Conservation (phyloP, 2,888 invertebrate species). For the Metopia argyrocephala region DNA sequence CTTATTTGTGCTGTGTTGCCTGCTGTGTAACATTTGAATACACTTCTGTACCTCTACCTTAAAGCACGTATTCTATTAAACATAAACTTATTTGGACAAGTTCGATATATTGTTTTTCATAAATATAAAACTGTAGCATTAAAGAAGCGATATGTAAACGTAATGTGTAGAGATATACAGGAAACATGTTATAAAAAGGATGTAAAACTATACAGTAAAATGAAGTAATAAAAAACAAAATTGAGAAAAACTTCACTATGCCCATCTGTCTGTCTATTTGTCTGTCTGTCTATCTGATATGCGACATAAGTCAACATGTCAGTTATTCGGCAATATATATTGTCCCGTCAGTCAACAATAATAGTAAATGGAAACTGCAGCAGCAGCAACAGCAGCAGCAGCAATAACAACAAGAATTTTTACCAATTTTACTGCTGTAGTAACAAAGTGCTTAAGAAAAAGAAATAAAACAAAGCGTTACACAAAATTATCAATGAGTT, state of each 20-base stretch:
- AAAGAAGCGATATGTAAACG: no score
- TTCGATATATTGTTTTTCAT: no score
- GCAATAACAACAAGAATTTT: constrained; percentile 15
- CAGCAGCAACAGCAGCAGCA: background rate
- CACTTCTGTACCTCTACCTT: no score
- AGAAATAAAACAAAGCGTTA: constrained; percentile 14
- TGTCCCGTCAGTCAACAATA: constrained; percentile 60
- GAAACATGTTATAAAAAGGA: no score
- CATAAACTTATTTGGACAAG: no score
- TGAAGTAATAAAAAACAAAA: background rate
- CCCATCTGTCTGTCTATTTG: background rate
- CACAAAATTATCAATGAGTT: constrained; percentile 3
- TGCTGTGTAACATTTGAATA: no score
- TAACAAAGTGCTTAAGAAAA: constrained; percentile 28
- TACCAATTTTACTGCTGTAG: background rate
- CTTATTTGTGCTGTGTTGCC: no score
- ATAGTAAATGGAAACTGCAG: constrained; percentile 33
- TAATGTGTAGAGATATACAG: no score
- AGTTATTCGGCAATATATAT: constrained; percentile 62
- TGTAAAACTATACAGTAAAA: background rate
- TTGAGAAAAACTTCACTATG: background rate
- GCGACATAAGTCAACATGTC: constrained; percentile 65
- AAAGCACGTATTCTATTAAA: no score
- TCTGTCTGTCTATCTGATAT: constrained; percentile 42
- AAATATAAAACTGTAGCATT: no score